Base-by-base conservation (phyloP, 2,113 vertebrate genomes). In the Coptodon rendalli region DNA sequence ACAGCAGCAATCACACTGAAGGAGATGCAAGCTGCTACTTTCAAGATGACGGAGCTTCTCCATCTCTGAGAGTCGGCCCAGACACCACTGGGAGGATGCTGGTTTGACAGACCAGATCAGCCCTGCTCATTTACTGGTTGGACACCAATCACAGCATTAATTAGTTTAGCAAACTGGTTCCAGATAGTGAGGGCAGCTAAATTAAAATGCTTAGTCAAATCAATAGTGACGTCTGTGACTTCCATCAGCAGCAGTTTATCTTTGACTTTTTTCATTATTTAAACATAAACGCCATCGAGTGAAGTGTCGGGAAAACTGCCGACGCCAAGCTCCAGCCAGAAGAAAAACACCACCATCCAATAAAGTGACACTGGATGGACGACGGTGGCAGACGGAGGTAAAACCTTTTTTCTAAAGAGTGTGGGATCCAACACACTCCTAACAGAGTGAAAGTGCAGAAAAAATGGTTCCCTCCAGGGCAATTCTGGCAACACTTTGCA, bases 381-480 rank as follows among this genome's bases (percentile, higher is more conserved):
- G 24, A 19, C 6, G 6, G 71, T 10, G 24, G 43, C 24, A 76
- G 40, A 29, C 3, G 3, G 68, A 76, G 22, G 40, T 27, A 48
- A 3, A 1, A 48, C 14, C 68, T 73, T 73, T 27, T 17, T 2
- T 48, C 3, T 76, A 27, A 3, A 11, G 71, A 31, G 71, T 2
- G 14, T 0, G 71, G 24, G 71, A 12, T 19, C 68, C 40, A 45
- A 45, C 40, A 10, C 68, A 29, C 68, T 29, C 40, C 68, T 48
- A 19, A 90, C 82, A 78, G 22, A 87, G 83, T 68, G 54, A 52
- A 86, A 54, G 13, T 71, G 6, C 50, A 57, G 24, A 34, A 8
- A 84, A 78, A 54, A 88, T 11, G 34, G n/a, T 45, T 85, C 80
- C 84, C 86, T 16, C 53, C 59, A 3, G 87, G 4, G 84, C 53